Percentiles rank a stretch among this genome's conserved stretches.
Evolutionary conservation across 2,797 vertebrate genomes (phyloP).

Genomic region (Erpetoichthys calabaricus): DNA sequence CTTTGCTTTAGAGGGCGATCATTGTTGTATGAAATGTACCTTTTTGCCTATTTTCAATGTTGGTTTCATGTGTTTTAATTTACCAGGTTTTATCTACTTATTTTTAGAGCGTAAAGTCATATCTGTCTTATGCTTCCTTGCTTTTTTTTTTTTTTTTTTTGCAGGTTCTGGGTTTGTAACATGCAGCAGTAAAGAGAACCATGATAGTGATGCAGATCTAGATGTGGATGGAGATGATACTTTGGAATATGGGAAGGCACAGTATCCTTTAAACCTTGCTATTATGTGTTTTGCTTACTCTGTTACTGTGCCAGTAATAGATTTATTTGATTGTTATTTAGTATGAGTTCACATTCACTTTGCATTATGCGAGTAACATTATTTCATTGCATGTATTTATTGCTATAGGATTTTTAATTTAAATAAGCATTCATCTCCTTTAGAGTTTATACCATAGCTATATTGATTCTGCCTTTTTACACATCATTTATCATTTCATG

Average conservation of each 20-base stretch:
- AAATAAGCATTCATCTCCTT: no score
- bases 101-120: neutral
- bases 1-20: no score
- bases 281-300: no score
- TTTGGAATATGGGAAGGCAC: conserved; percentile 93
- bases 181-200: conserved; percentile 88
- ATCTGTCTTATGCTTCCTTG: neutral
- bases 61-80: neutral
- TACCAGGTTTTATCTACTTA: neutral
- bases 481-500: no score
- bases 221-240: conserved; percentile 97
- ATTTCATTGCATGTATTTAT: no score
- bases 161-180: conserved; percentile 90
- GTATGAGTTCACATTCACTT: no score
- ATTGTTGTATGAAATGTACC: neutral
- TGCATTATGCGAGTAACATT: no score
- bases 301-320: no score
- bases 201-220: conserved; percentile 90
- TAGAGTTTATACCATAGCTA: no score
- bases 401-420: no score
- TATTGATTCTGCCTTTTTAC: no score
- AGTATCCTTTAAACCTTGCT: conserved; percentile 64
- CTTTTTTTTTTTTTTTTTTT: conserved; percentile 15
- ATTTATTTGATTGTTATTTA: no score
- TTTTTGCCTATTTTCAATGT: neutral